These are phyloP conservation scores for Oconnorella tubifera DNA, from an alignment of 2,888 invertebrate species.

Conservation along the genomic window DNA sequence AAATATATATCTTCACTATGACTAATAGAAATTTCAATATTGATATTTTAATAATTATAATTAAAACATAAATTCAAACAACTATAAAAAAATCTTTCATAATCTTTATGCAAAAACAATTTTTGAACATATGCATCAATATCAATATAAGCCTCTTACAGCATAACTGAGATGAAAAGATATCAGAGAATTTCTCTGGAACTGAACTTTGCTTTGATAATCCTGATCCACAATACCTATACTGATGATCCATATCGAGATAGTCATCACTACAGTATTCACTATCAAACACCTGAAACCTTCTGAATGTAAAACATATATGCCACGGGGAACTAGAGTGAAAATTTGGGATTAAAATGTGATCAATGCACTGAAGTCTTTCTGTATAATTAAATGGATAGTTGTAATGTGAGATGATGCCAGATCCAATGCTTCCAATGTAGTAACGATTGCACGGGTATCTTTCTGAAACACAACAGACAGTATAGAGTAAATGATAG, in stretches of 20 bases:
- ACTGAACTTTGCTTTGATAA: neutral
- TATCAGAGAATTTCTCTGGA: neutral
- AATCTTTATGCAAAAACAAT: no score
- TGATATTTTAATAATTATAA: no score
- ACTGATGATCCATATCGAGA: slow-evolving; percentile 3
- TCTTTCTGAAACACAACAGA: no score
- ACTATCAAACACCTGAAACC: slow-evolving; percentile 4
- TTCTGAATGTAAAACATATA: slow-evolving; percentile 18
- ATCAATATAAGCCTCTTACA: neutral
- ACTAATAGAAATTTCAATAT: no score
- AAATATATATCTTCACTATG: no score
- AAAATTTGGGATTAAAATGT: neutral
- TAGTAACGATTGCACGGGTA: slow-evolving; percentile 16
- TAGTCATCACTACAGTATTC: slow-evolving; percentile 11
- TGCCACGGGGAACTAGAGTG: neutral
- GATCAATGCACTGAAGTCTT: neutral
- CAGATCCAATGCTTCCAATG: slow-evolving; percentile 1
- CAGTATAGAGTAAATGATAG: no score
- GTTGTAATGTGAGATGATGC: slow-evolving; percentile 16
- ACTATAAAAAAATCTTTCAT: no score
- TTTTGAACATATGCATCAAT: no score
- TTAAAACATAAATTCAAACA: no score
- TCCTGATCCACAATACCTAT: neutral
- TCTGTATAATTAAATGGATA: slow-evolving; percentile 21
- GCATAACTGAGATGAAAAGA: neutral